phyloP scores from a whole-genome alignment of 1,140 invertebrate genomes.

The Eurosta solidaginis region DNA sequence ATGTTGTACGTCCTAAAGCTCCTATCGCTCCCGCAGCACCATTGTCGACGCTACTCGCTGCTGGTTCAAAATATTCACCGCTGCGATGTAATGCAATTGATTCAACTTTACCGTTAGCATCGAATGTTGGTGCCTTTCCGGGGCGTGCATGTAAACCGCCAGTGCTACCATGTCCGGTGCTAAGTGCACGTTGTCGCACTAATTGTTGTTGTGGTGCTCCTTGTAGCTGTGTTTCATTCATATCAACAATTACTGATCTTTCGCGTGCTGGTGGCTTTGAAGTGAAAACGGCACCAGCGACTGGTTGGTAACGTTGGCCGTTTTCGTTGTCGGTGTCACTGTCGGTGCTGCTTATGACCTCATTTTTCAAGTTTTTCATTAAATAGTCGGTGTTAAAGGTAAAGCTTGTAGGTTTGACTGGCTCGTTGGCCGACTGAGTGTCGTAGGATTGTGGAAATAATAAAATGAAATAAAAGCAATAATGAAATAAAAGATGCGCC shows the following conservation, averaged over 20 bases:
- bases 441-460: background rate
- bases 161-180: background rate
- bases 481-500: background rate
- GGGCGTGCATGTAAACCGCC: slow-evolving; percentile 1
- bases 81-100: background rate
- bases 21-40: background rate
- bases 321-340: background rate
- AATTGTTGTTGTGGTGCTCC: background rate
- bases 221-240: background rate
- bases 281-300: background rate
- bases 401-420: slow-evolving; percentile 41
- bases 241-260: background rate
- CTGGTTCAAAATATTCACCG: background rate
- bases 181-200: background rate
- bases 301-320: background rate
- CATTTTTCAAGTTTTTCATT: slow-evolving; percentile 50
- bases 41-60: background rate
- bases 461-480: background rate
- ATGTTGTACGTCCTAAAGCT: background rate
- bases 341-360: slow-evolving; percentile 37
- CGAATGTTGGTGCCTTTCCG: background rate
- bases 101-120: background rate
- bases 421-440: slow-evolving; percentile 47
- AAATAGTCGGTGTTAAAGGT: slow-evolving; percentile 42
- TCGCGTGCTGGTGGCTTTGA: slow-evolving; percentile 23